Evolutionary conservation across 2,888 invertebrate genomes (phyloP), one percentile per base, ranked within the genome.

Genomic region (Ormia ochracea): DNA sequence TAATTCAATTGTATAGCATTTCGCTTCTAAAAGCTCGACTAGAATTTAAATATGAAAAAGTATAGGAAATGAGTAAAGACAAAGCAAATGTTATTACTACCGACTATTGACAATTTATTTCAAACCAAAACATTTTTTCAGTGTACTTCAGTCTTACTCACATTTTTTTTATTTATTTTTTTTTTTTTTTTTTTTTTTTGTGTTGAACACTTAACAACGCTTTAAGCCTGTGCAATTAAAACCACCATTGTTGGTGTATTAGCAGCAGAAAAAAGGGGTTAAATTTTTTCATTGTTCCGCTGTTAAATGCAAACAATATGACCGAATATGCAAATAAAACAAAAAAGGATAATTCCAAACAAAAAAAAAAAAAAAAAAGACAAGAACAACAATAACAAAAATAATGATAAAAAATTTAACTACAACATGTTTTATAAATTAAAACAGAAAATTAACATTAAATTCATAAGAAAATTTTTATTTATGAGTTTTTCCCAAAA

Each of bases 201-300:
- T 14, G 17, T 6, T 17, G 41, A 6, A 17, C 4, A 17, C 3
- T 41, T 17, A 17, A 3, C 12, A 38, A 26, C 9, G 14, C 6
- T 31, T 14, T 12, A 38, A 17, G 9, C 14, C 23, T 38, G 50
- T 50, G 19, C 28, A 14, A 26, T 17, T 48, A 45, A 21, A 45
- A 48, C 31, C 48, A 31, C 31, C 31, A 52, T 23, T 50, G 38
- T 41, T 31, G 2, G 2, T 26, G 23, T 19, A 21, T 43, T 23
- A 56, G 23, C 14, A 9, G 33, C 36, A 1, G 6, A n/a, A 63
- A 28, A 59, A 36, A 79, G 65, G 68, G 79, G 58, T 79, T 78
- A 79, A 74, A 70, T 65, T 43, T 69, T 79, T 70, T 52, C 17
- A 75, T 70, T 79, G 74, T 79, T 45, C 70, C 69, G 69, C 78